Conservation (phyloP, 1,140 invertebrate genomes). For the Trachelipus rathkii region DNA sequence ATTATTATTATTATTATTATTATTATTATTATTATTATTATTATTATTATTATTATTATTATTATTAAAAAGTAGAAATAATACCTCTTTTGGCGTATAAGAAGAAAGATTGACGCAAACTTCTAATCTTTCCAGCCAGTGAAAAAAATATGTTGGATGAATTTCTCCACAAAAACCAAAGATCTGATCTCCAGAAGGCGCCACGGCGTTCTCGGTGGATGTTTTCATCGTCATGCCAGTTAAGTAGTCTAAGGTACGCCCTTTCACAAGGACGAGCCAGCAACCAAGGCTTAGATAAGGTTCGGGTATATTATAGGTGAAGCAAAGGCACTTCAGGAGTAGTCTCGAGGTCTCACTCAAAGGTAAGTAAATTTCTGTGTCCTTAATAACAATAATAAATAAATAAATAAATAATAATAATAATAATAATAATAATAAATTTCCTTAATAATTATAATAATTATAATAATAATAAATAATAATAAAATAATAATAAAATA, state of each 20-base stretch:
- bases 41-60: too few relatives aligned
- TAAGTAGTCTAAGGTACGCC: not conserved
- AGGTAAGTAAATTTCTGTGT: not conserved
- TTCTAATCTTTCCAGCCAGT: not conserved
- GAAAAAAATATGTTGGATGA: not conserved
- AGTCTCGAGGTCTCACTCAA: not conserved
- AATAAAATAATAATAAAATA: too few relatives aligned
- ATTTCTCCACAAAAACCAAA: not conserved
- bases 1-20: too few relatives aligned
- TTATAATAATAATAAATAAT: too few relatives aligned
- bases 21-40: too few relatives aligned
- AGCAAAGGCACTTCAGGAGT: not conserved
- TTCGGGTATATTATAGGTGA: not conserved
- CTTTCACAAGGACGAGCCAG: not conserved
- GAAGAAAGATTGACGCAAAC: not conserved
- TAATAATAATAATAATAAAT: too few relatives aligned
- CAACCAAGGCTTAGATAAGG: not conserved
- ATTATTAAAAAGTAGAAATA: too few relatives aligned
- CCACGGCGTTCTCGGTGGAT: not conserved
- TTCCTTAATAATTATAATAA: too few relatives aligned
- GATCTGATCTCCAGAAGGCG: not conserved
- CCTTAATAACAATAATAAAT: not conserved
- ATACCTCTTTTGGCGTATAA: not conserved
- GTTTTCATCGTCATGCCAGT: not conserved
- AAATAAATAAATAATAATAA: too few relatives aligned